A percentile compares a stretch with the other conserved stretches of the same genome.
Evolutionary conservation across 2,888 invertebrate species (phyloP).

Genomic region (Bellardia bayeri): DNA sequence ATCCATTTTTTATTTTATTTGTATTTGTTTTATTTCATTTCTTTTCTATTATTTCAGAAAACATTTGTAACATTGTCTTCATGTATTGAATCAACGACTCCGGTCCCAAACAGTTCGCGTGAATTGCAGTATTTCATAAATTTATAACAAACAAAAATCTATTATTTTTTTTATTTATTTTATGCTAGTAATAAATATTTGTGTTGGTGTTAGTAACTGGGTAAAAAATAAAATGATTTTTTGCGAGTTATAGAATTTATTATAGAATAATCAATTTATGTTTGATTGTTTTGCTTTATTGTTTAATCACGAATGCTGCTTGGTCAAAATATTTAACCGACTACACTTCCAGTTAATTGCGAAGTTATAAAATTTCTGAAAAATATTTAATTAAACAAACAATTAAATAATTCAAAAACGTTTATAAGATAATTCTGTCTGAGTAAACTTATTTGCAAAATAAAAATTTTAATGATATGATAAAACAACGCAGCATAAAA

Average conservation of each 20-base stretch:
- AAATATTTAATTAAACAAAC: no score
- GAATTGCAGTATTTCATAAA: conserved; percentile 26
- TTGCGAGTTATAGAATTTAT: background rate
- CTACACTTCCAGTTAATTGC: no score
- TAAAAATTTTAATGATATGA: no score
- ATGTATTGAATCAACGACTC: background rate
- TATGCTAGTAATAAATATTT: conserved; percentile 21
- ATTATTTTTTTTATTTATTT: background rate
- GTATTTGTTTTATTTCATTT: conserved; percentile 8
- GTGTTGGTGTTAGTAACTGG: conserved; percentile 20
- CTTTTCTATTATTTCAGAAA: background rate
- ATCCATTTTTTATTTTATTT: conserved; percentile 35
- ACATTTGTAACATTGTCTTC: conserved; percentile 12
- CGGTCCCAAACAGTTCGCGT: conserved; percentile 3
- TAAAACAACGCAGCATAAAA: no score
- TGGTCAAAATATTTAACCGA: background rate
- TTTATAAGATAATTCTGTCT: no score
- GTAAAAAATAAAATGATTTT: background rate
- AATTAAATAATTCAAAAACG: no score
- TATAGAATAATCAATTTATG: background rate
- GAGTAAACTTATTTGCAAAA: no score
- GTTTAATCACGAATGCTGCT: background rate
- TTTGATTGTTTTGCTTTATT: conserved; percentile 2
- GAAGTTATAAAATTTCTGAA: no score
- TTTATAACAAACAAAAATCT: conserved; percentile 5